These are phyloP conservation scores for Hyperopisus bebe DNA, from an alignment of 2,113 vertebrate species.

Conservation along the genomic window DNA sequence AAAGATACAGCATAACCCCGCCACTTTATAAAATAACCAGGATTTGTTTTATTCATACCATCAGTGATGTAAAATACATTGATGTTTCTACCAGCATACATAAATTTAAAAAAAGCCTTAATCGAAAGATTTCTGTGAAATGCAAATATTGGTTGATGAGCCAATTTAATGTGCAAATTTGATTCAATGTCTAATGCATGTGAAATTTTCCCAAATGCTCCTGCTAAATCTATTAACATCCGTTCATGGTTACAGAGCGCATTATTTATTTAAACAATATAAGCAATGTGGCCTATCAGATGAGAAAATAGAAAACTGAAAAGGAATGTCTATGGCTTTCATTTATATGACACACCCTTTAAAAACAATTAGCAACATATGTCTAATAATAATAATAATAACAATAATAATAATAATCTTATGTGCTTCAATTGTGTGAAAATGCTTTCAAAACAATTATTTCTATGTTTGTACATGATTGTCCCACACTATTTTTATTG, in stretches of 20 bases:
- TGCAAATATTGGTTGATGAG: constrained; percentile 11
- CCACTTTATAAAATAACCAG: not conserved
- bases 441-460: not conserved
- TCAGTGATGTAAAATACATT: constrained; percentile 14
- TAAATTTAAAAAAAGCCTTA: constrained; percentile 18
- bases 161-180: constrained; percentile 17
- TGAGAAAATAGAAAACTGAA: not conserved
- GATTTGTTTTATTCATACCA: constrained; percentile 4
- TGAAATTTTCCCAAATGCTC: not conserved
- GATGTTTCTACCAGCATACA: constrained; percentile 1
- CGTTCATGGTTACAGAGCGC: constrained; percentile 8
- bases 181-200: constrained; percentile 17
- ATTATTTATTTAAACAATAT: constrained; percentile 21
- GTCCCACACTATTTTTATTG: not conserved
- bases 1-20: not conserved
- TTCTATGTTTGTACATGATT: not conserved
- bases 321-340: not conserved
- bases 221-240: constrained; percentile 9
- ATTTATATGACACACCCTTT: constrained; percentile 5
- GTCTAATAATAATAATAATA: not conserved
- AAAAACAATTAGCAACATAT: not conserved
- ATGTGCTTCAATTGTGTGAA: not conserved
- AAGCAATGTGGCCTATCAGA: constrained; percentile 5
- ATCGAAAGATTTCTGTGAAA: constrained; percentile 11
- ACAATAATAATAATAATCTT: not conserved